Base-by-base conservation (phyloP, 2,797 vertebrate species). In the Coreius guichenoti region DNA sequence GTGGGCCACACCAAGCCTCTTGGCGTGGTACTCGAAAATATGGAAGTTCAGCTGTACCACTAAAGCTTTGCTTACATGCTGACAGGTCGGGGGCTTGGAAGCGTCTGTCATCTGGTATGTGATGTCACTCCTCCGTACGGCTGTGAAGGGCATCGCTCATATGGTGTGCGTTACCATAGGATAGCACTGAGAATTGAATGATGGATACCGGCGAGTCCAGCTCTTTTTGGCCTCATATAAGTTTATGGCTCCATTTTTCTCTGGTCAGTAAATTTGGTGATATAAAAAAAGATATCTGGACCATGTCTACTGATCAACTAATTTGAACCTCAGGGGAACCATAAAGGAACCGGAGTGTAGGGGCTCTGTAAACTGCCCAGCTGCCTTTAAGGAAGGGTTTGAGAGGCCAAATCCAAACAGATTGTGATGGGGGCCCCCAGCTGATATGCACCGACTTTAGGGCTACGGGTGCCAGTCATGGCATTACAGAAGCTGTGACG, bases 381-480 rank as follows among this genome's bases (percentile, higher is more conserved):
- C 85, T 85, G 90, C 82, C 91, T 84, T 58, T 84, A 36, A 80
- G 51, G 45, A 81, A 61, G 73, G 81, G 79, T 80, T 61, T 83
- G 74, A 90, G 69, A 87, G 89, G 92, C 91, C 93, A 94, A 93
- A 93, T 86, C 86, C 84, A 88, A 92, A 91, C 92, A 93, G 92
- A 94, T 93, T 93, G 92, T 89, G 84, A 87, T 54, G 81, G 68
- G 31, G 69, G 88, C 72, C 80, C 80, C 81, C 88, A 65, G 73
- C 70, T 68, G 86, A 88, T 78, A 86, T 86, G 86, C 88, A 63
- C 87, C 80, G 51, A 88, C 92, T 89, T 92, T 84, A 84, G 86
- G 84, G 89, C 91, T 80, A 75, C 88, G 81, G 89, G 86, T 92
- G 93, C 91, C 93, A 94, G 93, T 92, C 88, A 86, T 81, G 72